A percentile compares a stretch with the other conserved stretches of the same genome.
These are phyloP conservation scores for Oconnorella tubifera DNA, from an alignment of 2,888 invertebrate species.

Conservation along the genomic window DNA sequence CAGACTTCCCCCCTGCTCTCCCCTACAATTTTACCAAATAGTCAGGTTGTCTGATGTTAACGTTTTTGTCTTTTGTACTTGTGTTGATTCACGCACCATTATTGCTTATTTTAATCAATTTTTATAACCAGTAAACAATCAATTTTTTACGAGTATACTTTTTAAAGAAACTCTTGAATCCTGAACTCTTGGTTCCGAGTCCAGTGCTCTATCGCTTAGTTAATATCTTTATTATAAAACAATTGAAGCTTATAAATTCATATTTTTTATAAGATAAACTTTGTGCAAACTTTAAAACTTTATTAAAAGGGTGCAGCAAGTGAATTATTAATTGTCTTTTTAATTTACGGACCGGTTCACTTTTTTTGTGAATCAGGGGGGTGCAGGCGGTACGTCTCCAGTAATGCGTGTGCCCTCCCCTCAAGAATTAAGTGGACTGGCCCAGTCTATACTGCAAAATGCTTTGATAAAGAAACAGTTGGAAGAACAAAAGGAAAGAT, in stretches of 20 bases:
- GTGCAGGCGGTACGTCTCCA: neutral
- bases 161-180: neutral
- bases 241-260: too few relatives aligned
- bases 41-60: neutral
- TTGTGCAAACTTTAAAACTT: too few relatives aligned
- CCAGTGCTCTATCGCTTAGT: too few relatives aligned
- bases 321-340: neutral
- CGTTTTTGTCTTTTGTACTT: neutral
- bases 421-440: conserved; percentile 77
- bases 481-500: conserved; percentile 82
- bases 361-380: neutral
- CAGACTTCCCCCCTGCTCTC: conserved; percentile 33
- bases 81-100: neutral
- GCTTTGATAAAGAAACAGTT: conserved; percentile 83
- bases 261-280: too few relatives aligned
- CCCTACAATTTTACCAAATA: conserved; percentile 3
- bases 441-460: conserved; percentile 80
- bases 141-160: neutral
- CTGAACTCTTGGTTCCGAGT: neutral
- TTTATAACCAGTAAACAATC: too few relatives aligned
- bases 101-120: too few relatives aligned
- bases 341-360: neutral
- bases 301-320: neutral
- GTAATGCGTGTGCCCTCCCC: conserved; percentile 64
- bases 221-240: too few relatives aligned